Evolutionary conservation across 2,888 invertebrate genomes (phyloP), one percentile per base, ranked within the genome.

Genomic region (Lasiommata megera): DNA sequence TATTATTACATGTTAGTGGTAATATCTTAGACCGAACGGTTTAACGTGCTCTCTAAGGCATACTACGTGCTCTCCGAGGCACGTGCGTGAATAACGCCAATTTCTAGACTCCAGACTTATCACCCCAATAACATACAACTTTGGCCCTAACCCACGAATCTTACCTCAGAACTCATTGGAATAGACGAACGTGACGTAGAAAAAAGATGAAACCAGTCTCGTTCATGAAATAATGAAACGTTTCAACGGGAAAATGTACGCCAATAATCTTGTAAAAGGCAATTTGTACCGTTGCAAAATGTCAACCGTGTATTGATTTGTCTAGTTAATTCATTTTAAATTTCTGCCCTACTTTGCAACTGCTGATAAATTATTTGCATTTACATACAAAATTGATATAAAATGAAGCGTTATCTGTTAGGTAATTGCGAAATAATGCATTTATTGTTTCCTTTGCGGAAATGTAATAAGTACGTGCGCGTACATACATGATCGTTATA

Each of bases 271-370:
- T 52, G 38, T 8, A 38, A 53, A 55, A 17, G 40, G 55, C 38
- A 55, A 55, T 55, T 55, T 41, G 48, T 48, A 48, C 52, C 37
- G 58, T 58, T 61, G 55, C 54, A 58, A 53, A 34, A 58, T 47
- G 58, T 48, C 34, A 55, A 61, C 61, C 55, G 41, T 54, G 58
- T 61, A 61, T 61, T 55, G 61, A 61, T 61, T 61, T 41, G 55
- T 58, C 60, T 52, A 61, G 58, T 58, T 55, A 58, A 61, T 61
- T 53, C 58, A 61, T 58, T 61, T 61, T 61, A 58, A 55, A 61
- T 47, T 52, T 55, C 54, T 58, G 53, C 36, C 61, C 61, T 61
- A 61, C 55, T 61, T 61, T 58, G 61, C 55, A 53, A 58, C 55
- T 31, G 55, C 60, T 51, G 58, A 61, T 61, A 61, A 58, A 47